phyloP scores from a whole-genome alignment of 1,140 invertebrate species.

The Papilio machaon region DNA sequence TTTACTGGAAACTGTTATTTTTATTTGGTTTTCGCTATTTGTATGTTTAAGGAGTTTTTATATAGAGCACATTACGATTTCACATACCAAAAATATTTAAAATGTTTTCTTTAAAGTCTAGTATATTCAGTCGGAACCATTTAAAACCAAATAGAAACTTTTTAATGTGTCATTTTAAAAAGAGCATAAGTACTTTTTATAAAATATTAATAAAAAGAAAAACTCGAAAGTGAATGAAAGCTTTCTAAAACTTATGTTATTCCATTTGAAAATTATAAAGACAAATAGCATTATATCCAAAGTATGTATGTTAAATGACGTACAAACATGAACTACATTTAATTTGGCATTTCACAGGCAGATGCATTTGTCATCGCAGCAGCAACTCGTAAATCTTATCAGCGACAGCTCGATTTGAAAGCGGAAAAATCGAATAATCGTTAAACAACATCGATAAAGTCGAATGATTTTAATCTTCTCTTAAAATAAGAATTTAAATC shows the following conservation, averaged over 20 bases:
- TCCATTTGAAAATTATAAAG: background rate
- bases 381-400: conserved; percentile 27
- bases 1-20: conserved; percentile 25
- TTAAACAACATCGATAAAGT: conserved; percentile 21
- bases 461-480: background rate
- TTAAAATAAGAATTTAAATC: background rate
- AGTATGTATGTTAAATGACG: background rate
- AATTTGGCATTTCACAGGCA: conserved; percentile 27
- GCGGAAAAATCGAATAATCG: conserved; percentile 26
- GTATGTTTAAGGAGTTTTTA: conserved; percentile 8
- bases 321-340: background rate
- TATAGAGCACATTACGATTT: background rate
- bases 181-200: too few relatives aligned
- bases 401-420: conserved; percentile 22
- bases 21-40: conserved; percentile 6
- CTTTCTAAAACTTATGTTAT: background rate
- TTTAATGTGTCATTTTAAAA: too few relatives aligned
- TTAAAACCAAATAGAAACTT: too few relatives aligned
- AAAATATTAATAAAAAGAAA: too few relatives aligned
- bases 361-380: conserved; percentile 32
- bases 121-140: too few relatives aligned
- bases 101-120: too few relatives aligned
- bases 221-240: background rate
- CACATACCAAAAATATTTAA: too few relatives aligned
- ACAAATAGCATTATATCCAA: background rate